Evolutionary conservation across 2,797 vertebrate genomes (phyloP).

Genomic region (Myotis myotis): DNA sequence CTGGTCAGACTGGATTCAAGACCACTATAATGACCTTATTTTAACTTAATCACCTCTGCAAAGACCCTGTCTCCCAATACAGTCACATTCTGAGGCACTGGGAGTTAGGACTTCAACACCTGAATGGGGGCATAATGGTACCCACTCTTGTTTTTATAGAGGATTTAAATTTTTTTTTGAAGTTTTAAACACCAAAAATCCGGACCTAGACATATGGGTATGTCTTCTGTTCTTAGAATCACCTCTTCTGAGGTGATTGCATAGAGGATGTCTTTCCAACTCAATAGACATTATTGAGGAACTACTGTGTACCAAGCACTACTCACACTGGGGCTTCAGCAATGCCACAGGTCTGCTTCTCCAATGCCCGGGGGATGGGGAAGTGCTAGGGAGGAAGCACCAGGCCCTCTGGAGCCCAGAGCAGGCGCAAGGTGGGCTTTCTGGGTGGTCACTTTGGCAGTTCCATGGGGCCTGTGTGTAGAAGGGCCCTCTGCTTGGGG

Average conservation of each 20-base stretch:
- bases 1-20: not conserved
- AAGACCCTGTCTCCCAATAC: not conserved
- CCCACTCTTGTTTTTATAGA: not conserved
- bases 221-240: not conserved
- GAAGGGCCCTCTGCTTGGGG: not conserved
- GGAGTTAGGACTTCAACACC: not conserved
- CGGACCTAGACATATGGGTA: not conserved
- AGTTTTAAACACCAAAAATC: not conserved
- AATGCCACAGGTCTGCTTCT: not conserved
- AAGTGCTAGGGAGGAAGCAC: not conserved
- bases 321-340: not conserved
- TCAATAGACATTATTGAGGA: not conserved
- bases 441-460: fast-evolving
- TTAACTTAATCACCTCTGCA: not conserved
- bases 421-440: not conserved
- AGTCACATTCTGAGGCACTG: not conserved
- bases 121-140: not conserved
- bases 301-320: not conserved
- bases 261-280: not conserved
- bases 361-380: not conserved
- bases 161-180: not conserved
- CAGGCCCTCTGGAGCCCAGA: not conserved
- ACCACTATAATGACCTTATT: not conserved
- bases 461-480: not conserved
- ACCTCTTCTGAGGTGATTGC: not conserved